Conservation (phyloP, 1,140 invertebrate species). For the Mizuhopecten yessoensis region DNA sequence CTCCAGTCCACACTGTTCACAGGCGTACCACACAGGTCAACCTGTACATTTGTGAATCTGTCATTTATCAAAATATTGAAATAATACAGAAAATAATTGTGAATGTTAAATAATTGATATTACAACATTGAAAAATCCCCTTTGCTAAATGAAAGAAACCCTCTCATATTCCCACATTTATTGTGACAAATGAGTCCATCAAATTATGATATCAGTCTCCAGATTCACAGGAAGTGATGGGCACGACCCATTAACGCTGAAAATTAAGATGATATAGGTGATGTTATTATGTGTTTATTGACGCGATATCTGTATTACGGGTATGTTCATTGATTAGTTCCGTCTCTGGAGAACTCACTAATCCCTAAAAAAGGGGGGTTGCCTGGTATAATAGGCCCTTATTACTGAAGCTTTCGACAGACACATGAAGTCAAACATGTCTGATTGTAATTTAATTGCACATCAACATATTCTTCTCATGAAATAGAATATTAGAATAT, state of each 20-base stretch:
- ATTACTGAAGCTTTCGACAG: background rate
- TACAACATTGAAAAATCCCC: background rate
- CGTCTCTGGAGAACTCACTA: background rate
- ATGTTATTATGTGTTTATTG: conserved; percentile 3
- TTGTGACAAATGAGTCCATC: background rate
- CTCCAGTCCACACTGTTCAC: background rate
- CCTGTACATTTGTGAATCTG: background rate
- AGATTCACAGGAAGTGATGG: background rate
- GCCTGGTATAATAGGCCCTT: background rate
- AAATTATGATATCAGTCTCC: background rate
- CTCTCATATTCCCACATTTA: background rate
- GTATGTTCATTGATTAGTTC: background rate
- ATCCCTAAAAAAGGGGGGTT: background rate
- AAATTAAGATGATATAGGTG: conserved; percentile 6
- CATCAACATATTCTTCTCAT: background rate
- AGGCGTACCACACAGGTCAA: background rate
- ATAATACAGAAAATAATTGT: background rate
- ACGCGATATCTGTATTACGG: background rate
- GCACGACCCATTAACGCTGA: background rate
- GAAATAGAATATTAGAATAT: background rate
- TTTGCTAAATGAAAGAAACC: background rate
- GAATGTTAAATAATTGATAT: background rate
- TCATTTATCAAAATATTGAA: background rate
- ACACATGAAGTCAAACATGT: background rate
- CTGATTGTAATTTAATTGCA: background rate